Percentiles rank a stretch among this genome's conserved stretches.
Conservation (phyloP, 2,797 vertebrate species). For the Threskiornis aethiopicus region DNA sequence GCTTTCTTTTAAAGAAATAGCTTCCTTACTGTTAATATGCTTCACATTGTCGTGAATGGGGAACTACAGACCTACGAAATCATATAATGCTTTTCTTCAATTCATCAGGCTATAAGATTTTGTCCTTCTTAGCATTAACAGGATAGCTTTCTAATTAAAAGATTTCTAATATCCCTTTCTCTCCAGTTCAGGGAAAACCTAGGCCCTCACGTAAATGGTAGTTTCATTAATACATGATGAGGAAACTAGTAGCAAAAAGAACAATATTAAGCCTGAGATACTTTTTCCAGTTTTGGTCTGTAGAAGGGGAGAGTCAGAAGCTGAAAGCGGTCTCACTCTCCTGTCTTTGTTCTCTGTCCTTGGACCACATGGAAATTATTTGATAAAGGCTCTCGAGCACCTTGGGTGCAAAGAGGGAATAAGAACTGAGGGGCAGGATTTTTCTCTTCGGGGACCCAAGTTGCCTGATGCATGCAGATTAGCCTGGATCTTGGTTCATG, state of each 20-base stretch:
- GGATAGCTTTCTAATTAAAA: conserved; percentile 7
- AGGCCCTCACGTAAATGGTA: not conserved
- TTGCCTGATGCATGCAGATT: not conserved
- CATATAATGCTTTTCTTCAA: not conserved
- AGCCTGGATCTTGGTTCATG: not conserved
- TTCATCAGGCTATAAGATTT: not conserved
- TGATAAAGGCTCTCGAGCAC: not conserved
- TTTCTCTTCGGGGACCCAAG: not conserved
- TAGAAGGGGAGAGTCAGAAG: not conserved
- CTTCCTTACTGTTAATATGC: not conserved
- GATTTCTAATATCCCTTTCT: not conserved
- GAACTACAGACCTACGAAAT: not conserved
- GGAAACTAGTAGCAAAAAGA: not conserved
- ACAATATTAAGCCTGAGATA: not conserved
- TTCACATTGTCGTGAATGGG: not conserved
- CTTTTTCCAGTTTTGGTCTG: not conserved
- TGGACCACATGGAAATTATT: not conserved
- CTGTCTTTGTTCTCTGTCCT: not conserved
- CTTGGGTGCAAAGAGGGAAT: not conserved
- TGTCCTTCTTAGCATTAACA: not conserved
- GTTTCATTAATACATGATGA: not conserved
- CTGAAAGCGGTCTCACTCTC: not conserved
- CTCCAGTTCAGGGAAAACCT: not conserved
- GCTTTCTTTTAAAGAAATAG: not conserved
- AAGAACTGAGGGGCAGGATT: not conserved